phyloP scores from a whole-genome alignment of 2,888 invertebrate species.

The Scaeva pyrastri region DNA sequence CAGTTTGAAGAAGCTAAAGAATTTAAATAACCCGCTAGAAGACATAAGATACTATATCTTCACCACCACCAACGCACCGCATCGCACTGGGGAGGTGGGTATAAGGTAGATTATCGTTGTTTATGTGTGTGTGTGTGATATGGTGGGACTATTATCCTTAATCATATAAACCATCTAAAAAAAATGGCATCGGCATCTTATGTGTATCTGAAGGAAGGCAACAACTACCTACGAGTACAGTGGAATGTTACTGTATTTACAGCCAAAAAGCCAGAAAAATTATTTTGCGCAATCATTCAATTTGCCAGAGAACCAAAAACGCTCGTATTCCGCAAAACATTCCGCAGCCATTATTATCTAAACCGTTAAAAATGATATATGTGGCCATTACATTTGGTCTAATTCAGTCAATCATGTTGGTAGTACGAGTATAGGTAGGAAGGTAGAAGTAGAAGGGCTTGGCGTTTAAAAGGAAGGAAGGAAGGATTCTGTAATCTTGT shows the following conservation, averaged over 20 bases:
- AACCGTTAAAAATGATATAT: slow-evolving; percentile 68
- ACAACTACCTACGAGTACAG: too few relatives aligned
- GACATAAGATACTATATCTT: neutral
- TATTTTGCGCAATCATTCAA: slow-evolving; percentile 48
- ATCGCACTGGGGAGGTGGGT: too few relatives aligned
- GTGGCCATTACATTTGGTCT: slow-evolving; percentile 59
- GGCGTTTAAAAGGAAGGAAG: neutral
- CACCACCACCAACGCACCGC: too few relatives aligned
- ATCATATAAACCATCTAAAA: slow-evolving; percentile 1
- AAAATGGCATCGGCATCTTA: too few relatives aligned
- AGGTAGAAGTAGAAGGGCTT: neutral
- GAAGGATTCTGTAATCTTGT: slow-evolving; percentile 2
- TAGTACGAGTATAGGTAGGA: neutral
- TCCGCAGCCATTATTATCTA: slow-evolving; percentile 30
- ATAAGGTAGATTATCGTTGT: too few relatives aligned
- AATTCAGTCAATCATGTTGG: slow-evolving; percentile 67
- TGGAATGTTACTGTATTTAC: neutral
- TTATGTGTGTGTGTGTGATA: too few relatives aligned
- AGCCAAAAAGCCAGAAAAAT: slow-evolving; percentile 28
- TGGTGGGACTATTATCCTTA: neutral
- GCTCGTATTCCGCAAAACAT: slow-evolving; percentile 49
- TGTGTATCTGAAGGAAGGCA: neutral
- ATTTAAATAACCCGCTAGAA: neutral
- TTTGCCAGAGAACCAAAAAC: slow-evolving; percentile 26
- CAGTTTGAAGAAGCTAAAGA: slow-evolving; percentile 5